Evolutionary conservation across 1,140 invertebrate genomes (phyloP), one percentile per base, ranked within the genome.

Genomic region (Ooceraea biroi): DNA sequence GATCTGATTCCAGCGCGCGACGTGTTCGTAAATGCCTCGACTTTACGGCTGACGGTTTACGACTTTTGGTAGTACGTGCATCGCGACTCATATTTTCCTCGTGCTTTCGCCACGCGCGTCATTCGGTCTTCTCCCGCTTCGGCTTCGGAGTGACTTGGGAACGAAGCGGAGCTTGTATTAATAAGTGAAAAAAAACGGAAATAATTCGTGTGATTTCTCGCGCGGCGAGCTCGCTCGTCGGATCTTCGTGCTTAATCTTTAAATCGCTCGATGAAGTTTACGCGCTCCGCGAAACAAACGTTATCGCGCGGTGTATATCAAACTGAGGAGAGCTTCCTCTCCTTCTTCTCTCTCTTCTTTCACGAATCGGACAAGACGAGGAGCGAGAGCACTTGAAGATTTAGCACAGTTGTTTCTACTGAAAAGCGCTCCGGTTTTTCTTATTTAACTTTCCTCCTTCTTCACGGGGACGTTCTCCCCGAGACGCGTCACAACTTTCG

Each of bases 21-120:
- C 60, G 50, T 25, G 63, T 52, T 60, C 52, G 36, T 66, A 63
- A 85, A 82, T 83, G 48, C 52, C 30, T 50, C 36, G n/a, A 48
- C 83, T 85, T 86, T 86, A 80, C 57, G 84, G 41, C 17, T 41
- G 19, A n/a, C 48, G 48, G 14, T 87, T 85, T 87, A 86, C 63
- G 84, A 65, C 25, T 58, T 44, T 71, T 44, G 7, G 46, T 52
- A 8, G 27, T 61, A 61, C 55, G 69, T 82, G 55, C 69, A 61
- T 58, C 44, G 25, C n/a, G 30, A 61, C 68, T 61, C 46, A 52
- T 85, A 85, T 68, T 84, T 83, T 66, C 61, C 52, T 69, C 63
- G 58, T 25, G 50, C 25, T 58, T 57, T 60, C 2, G 8, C 55
- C 2, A 7, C 19, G 25, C 66, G 19, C 58, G 46, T 57, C 72